Conservation (phyloP, 53 echinoderm and acorn worm genomes). For the Patiria pectinifera region DNA sequence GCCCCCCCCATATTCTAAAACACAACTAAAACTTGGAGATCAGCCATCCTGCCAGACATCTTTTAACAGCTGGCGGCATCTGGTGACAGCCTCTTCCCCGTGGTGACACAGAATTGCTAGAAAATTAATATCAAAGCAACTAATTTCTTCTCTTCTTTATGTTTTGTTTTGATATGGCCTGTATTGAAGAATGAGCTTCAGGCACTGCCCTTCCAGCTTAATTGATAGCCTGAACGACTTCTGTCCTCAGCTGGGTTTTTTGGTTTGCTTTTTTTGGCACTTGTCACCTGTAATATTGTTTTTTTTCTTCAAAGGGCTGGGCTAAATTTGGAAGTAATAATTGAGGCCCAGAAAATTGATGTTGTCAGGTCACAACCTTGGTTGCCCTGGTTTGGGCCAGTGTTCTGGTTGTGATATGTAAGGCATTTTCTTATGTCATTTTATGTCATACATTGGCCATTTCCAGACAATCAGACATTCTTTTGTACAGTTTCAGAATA, state of each 20-base stretch:
- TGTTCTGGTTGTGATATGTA: neutral
- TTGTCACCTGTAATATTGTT: neutral
- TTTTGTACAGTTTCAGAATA: no score
- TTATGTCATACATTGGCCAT: no score
- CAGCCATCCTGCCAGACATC: neutral
- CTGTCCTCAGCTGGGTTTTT: constrained; percentile 29
- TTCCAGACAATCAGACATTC: no score
- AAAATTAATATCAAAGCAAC: constrained; percentile 28
- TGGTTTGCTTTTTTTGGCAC: neutral
- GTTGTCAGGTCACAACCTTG: neutral
- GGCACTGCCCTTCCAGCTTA: neutral
- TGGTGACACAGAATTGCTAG: neutral
- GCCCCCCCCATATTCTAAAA: neutral
- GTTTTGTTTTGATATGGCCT: neutral
- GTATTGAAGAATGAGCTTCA: neutral
- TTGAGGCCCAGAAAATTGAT: neutral
- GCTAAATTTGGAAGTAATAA: neutral
- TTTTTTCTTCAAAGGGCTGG: neutral
- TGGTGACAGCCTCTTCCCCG: neutral
- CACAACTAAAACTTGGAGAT: neutral
- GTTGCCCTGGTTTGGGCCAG: neutral
- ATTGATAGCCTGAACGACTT: constrained; percentile 1
- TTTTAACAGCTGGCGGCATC: neutral
- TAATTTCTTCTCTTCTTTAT: neutral
- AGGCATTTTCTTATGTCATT: no score